Evolutionary conservation across 2,888 invertebrate species (phyloP).

Genomic region (Oligia latruncula): DNA sequence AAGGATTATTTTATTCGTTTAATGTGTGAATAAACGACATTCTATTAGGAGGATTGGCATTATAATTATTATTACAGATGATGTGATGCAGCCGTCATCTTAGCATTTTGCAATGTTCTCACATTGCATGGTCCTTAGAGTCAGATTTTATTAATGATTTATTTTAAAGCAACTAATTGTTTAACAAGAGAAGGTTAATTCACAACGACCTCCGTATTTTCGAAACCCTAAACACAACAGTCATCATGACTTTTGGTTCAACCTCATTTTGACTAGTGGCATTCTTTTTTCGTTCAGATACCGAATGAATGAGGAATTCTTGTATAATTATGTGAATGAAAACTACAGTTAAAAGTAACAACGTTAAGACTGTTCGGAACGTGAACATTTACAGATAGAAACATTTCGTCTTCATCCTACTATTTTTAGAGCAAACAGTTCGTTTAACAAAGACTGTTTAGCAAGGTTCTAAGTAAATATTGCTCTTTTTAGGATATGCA

Average conservation of each 20-base stretch:
- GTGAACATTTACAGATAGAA: not conserved
- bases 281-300: not conserved
- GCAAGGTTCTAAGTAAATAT: constrained; percentile 16
- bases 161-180: too few species aligned
- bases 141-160: too few species aligned
- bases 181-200: too few species aligned
- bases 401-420: not conserved
- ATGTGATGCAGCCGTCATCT: constrained; percentile 1
- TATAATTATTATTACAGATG: constrained; percentile 6
- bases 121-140: too few species aligned
- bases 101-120: not conserved
- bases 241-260: too few species aligned
- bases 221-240: too few species aligned
- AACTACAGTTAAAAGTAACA: constrained; percentile 4
- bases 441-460: constrained; percentile 13
- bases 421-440: constrained; percentile 1
- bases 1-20: constrained; percentile 1
- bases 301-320: constrained; percentile 15
- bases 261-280: too few species aligned
- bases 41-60: not conserved
- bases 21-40: constrained; percentile 4
- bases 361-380: not conserved
- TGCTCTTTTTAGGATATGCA: constrained; percentile 3
- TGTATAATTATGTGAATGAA: constrained; percentile 1
- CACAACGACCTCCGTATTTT: too few species aligned